Conservation (phyloP, 1,140 invertebrate genomes). For the Anadara kagoshimensis region DNA sequence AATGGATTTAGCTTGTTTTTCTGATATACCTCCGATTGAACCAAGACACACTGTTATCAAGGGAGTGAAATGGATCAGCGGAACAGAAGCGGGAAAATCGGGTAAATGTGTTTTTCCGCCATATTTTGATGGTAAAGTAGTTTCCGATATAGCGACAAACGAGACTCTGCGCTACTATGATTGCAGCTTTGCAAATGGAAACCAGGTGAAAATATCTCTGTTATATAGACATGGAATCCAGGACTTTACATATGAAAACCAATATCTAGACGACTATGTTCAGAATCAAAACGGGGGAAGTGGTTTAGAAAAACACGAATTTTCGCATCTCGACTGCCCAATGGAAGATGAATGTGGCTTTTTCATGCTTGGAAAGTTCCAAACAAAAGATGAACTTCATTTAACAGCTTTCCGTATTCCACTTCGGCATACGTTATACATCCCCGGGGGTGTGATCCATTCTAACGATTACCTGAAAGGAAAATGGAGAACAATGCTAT, state of each 20-base stretch:
- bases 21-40: constrained; percentile 32
- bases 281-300: constrained; percentile 30
- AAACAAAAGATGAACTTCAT: constrained; percentile 32
- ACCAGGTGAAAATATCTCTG: constrained; percentile 37
- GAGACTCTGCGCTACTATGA: constrained; percentile 42
- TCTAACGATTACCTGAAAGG: constrained; percentile 39
- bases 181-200: constrained; percentile 37
- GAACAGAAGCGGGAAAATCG: constrained; percentile 28
- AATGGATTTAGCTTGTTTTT: constrained; percentile 37
- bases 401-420: constrained; percentile 36
- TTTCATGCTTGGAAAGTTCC: constrained; percentile 39
- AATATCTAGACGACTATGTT: constrained; percentile 43
- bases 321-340: constrained; percentile 47
- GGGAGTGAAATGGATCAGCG: constrained; percentile 20
- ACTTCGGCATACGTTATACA: constrained; percentile 34
- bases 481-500: constrained; percentile 43
- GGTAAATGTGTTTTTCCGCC: constrained; percentile 35
- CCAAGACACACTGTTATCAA: constrained; percentile 35
- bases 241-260: constrained; percentile 45
- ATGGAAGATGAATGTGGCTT: constrained; percentile 34
- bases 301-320: constrained; percentile 35
- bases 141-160: constrained; percentile 27
- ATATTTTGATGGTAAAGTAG: constrained; percentile 30
- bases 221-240: constrained; percentile 39
- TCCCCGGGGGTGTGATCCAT: constrained; percentile 37